A percentile compares a stretch with the other conserved stretches of the same genome.
These are phyloP conservation scores for Propithecus deckenii DNA, from an alignment of 2,797 vertebrate genomes.

Conservation along the genomic window DNA sequence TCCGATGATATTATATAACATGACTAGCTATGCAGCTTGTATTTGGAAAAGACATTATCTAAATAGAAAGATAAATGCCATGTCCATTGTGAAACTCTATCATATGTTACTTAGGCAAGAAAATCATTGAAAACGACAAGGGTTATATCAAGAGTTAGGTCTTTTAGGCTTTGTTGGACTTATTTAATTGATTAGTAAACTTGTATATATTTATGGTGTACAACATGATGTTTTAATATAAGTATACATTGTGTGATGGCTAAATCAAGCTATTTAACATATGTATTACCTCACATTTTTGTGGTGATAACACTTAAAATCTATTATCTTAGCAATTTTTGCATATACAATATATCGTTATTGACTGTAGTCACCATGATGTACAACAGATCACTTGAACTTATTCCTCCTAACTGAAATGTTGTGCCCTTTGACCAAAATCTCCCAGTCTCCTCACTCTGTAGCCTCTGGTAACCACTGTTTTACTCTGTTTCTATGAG, in stretches of 20 bases:
- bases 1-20: neutral
- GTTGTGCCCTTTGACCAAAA: neutral
- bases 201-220: neutral
- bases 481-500: neutral
- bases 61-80: constrained; percentile 48
- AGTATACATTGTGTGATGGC: neutral
- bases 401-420: neutral
- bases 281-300: neutral
- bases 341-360: neutral
- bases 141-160: neutral
- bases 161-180: neutral
- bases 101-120: neutral
- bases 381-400: neutral
- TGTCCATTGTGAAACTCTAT: constrained; percentile 19
- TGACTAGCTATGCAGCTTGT: neutral
- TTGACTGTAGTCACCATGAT: neutral
- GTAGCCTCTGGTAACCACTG: neutral
- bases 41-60: neutral
- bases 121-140: constrained; percentile 41
- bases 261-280: neutral
- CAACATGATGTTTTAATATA: neutral
- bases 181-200: neutral
- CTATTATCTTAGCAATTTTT: neutral
- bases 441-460: neutral
- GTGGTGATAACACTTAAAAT: neutral